Base-by-base conservation (phyloP, 1,140 invertebrate genomes). In the Psilanteris sp. region DNA sequence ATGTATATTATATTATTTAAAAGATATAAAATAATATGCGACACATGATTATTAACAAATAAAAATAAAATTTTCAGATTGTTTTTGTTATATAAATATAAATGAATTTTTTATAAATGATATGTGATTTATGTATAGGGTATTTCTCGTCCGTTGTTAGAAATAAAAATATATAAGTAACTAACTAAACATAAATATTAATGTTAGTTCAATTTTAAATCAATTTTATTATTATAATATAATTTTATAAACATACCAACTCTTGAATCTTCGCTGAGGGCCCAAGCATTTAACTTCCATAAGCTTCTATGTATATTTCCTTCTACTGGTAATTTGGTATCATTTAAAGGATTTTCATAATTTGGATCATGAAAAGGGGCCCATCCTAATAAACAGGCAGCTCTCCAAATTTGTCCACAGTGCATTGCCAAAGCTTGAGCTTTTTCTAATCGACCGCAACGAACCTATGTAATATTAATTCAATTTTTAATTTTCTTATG, bases 381-480 rank as follows among this genome's bases (percentile, higher is more conserved):
- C 96, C 96, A 98, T 1, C 97, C 97, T 87, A 98, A 93, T 10
- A 98, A 86, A 39, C 94, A 93, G 6, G 96, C 96, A 7, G 96
- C 96, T 43, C 95, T 89, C 96, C 96, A 98, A 3, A 93, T 92
- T 85, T 98, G 96, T 0, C 97, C 97, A 81, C 93, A 93, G 79
- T 93, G 93, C 27, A 93, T 90, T 78, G 96, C 96, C 10, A 97
- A 83, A 70, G 94, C 91, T 79, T 97, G 92, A 14, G 96, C 96
- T 87, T 94, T 92, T 76, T 94, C 92, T 37, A 98, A 89, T 72
- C 93, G 92, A 2, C 97, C 97, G 86, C 94, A 95, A 22, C 96
- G 90, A 27, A 98, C 91, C 87, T 94, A 27, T 39, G n/a, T 18
- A 18, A 29, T 29, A 31, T 24, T 36, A 37, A 1, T 1, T 14